A percentile compares a stretch with the other conserved stretches of the same genome.
Conservation (phyloP, 2,888 invertebrate genomes). For the Phortica okadai region DNA sequence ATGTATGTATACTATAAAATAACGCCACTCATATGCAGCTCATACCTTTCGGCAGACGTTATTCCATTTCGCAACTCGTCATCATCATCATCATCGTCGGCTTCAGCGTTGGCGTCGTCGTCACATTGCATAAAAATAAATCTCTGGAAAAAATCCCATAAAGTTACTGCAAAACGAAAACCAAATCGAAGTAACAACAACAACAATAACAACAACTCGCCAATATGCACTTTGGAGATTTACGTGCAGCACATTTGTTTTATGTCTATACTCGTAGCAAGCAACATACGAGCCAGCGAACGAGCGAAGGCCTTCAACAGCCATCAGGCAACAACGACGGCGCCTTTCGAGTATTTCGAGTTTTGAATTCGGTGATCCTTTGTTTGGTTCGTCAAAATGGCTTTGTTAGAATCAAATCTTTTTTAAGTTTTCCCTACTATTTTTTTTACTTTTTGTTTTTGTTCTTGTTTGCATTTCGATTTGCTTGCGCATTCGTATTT, state of each 20-base stretch:
- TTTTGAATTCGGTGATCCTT: background rate
- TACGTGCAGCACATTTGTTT: slow-evolving; percentile 72
- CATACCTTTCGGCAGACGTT: slow-evolving; percentile 14
- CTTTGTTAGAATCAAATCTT: slow-evolving; percentile 27
- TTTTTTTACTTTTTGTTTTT: too few species aligned
- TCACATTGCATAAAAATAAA: slow-evolving; percentile 71
- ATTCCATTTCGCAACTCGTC: slow-evolving; percentile 20
- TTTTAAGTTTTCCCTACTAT: too few species aligned
- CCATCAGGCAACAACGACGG: background rate
- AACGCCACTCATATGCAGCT: slow-evolving; percentile 51
- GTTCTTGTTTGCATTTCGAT: background rate
- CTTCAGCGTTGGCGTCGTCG: slow-evolving; percentile 39
- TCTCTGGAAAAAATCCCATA: slow-evolving; percentile 65
- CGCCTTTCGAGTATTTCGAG: background rate
- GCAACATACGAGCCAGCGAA: slow-evolving; percentile 33
- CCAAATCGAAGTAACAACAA: slow-evolving; percentile 27
- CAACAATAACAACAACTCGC: slow-evolving; percentile 11
- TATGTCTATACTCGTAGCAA: slow-evolving; percentile 58
- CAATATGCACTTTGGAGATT: slow-evolving; percentile 67
- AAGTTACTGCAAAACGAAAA: background rate
- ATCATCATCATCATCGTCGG: background rate
- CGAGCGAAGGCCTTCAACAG: background rate
- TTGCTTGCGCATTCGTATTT: slow-evolving; percentile 8
- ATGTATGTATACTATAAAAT: slow-evolving; percentile 37
- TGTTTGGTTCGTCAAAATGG: slow-evolving; percentile 8